Evolutionary conservation across 2,888 invertebrate species (phyloP).

Genomic region (Muscina levida): DNA sequence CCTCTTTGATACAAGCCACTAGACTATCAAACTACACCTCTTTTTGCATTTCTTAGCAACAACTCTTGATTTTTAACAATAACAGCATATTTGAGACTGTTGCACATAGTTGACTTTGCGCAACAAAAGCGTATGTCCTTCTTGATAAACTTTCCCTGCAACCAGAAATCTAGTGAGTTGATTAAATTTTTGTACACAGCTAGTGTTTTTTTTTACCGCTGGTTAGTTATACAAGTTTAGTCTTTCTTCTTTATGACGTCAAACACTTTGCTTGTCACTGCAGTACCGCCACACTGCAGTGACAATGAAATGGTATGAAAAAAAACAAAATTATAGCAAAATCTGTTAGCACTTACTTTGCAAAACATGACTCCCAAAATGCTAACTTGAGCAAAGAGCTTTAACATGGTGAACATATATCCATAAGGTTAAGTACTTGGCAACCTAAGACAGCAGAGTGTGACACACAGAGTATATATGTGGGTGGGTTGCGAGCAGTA

Average conservation of each 20-base stretch:
- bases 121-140: neutral
- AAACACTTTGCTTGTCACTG: constrained; percentile 24
- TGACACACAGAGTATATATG: neutral
- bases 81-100: neutral
- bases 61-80: too few species aligned
- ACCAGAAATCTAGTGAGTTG: constrained; percentile 54
- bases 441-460: constrained; percentile 46
- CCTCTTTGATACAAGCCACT: too few species aligned
- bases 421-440: constrained; percentile 65
- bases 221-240: too few species aligned
- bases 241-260: neutral
- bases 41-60: too few species aligned
- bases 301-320: neutral
- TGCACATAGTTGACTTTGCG: neutral
- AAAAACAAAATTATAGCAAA: constrained; percentile 27
- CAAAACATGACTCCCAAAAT: constrained; percentile 62
- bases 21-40: too few species aligned
- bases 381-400: constrained; percentile 11
- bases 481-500: too few species aligned
- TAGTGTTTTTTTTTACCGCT: too few species aligned
- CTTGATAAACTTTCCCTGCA: neutral
- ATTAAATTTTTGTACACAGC: constrained; percentile 62
- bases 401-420: constrained; percentile 51
- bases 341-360: constrained; percentile 59
- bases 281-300: constrained; percentile 41